Evolutionary conservation across 2,888 invertebrate genomes (phyloP), one percentile per base, ranked within the genome.

Genomic region (Andricus quercusramuli): DNA sequence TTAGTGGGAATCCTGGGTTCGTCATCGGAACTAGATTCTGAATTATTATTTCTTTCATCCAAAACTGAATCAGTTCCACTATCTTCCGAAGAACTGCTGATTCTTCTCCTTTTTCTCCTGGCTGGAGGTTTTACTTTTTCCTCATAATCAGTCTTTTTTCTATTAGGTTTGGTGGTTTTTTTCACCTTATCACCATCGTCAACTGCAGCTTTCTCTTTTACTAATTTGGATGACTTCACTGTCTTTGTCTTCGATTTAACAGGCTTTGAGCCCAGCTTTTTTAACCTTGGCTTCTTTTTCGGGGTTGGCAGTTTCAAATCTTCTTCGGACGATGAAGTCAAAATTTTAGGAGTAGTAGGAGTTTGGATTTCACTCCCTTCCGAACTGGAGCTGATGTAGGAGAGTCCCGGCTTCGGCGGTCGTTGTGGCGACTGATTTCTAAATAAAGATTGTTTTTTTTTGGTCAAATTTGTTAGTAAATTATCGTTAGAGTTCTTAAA

Each of bases 101-200:
- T 70, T 29, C 17, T 25, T 70, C 47, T 37, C 11, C 41, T 29
- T 70, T 51, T 70, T 25, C 51, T 70, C 20, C 51, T 70, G 17
- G 20, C 47, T 25, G 22, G 25, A 8, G 9, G 25, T 22, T 47
- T 70, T 47, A 70, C 17, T 47, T 70, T 25, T 9, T 70, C 17
- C 5, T 51, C 15, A 13, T n/a, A n/a, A n/a, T 25, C 11, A 62
- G 25, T 13, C 25, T 62, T 25, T 15, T 22, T 62, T 29, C 13
- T 62, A 62, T 2, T 62, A 25, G 25, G 13, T 15, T 62, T 62
- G 5, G 25, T 25, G 25, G 9, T 15, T 22, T 37, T 74, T 32
- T 13, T 32, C 15, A 11, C 22, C 41, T 41, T 20, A 22, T 62
- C 13, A 25, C 62, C 25, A 0, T 15, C 67, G n/a, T 67, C 22